Base-by-base conservation (phyloP, 1,140 invertebrate genomes). In the Drosophila setifemur region DNA sequence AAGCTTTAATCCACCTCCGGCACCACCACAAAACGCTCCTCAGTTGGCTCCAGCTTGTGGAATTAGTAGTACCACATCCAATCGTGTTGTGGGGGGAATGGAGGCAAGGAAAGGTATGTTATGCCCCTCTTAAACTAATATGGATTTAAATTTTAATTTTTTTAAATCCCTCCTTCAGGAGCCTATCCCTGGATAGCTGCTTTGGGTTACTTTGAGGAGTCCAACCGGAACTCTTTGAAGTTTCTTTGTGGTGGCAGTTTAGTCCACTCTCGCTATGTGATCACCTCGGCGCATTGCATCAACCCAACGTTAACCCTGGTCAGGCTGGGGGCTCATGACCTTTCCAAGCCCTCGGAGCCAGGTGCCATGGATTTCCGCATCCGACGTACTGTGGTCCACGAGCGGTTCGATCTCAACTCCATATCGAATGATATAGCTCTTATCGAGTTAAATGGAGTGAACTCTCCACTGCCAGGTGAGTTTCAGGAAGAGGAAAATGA, bases 231-330 rank as follows among this genome's bases (percentile, higher is more conserved):
- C 68, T 90, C 86, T 53, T 76, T 92, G 0, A 90, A 91, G 68
- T 95, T 93, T 92, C 89, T 94, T n/a, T 98, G 97, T 89, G 96
- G 95, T 0, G 96, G 95, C n/a, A 94, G 94, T 21, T 91, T 98
- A 0, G 93, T 98, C 39, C 94, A 94, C 8, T 72, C 91, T 0
- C 90, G 92, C 6, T 96, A 96, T 86, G 92, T 97, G 1, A 64
- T 98, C 2, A 97, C 96, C 1, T 96, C 96, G 3, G 96, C 93
- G 0, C 97, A 97, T 88, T 98, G 96, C 90, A 94, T 97, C 9
- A 89, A 67, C 60, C 18, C 70, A 1, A 42, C 45, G 35, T 16
- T 90, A 31, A 61, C 45, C 0, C 21, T 85, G 60, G 75, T 88
- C 4, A 58, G 87, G 4, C 76, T 96, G 0, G 96, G 96, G 1